Base-by-base conservation (phyloP, 2,113 vertebrate species). In the Sturnus vulgaris region DNA sequence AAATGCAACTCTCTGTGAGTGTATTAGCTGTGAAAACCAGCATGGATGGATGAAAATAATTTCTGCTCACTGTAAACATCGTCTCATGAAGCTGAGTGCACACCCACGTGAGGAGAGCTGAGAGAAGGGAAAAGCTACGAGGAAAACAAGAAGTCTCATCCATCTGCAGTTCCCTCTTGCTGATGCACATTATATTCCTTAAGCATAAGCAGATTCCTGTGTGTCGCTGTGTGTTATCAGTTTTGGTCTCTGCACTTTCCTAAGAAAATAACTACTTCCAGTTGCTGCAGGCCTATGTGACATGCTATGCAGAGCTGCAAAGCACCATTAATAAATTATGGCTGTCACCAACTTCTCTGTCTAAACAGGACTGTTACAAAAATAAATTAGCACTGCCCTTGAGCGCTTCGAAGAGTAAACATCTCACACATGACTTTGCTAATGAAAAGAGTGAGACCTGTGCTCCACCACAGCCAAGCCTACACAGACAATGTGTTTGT, bases 271-370 rank as follows among this genome's bases (percentile, higher is more conserved):
- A 94, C 75, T 50, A 56, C 76, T 93, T 93, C 88, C 59, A 83
- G 78, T 64, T 81, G 47, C 80, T 95, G 55, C 21, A 18, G 57
- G 55, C 69, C 95, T 78, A 42, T 88, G 68, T 72, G 90, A 93
- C 86, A 84, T 57, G 82, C 69, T 73, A 76, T 72, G 75, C 87
- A 94, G 88, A 80, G 94, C 91, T 94, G 82, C 88, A 86, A 37
- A 93, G 69, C 80, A 89, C 84, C 81, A 82, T 82, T 93, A 96
- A 92, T 97, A 96, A 96, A 97, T 97, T 92, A 92, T 37, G 87
- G 39, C 86, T 96, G 90, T 95, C 95, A 95, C 88, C 88, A 95
- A 73, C 60, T 56, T 83, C 73, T 94, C 89, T 1, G 4, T 50
- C 93, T 80, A 56, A 95, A 96, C 84, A 85, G 52, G 60, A 82